Conservation (phyloP, 2,113 vertebrate genomes). For the Heloderma charlesbogerti region DNA sequence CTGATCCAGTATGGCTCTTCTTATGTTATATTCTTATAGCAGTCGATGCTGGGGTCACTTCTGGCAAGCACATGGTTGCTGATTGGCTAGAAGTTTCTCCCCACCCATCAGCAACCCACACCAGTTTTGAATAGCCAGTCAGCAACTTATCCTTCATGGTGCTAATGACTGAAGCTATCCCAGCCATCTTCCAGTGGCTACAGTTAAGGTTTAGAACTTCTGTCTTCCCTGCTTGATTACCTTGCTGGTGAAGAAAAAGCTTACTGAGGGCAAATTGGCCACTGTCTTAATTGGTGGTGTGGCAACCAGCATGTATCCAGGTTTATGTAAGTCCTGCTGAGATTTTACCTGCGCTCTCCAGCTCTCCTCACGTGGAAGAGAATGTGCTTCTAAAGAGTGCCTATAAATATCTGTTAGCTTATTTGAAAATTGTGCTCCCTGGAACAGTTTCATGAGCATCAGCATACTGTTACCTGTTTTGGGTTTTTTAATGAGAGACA, state of each 20-base stretch:
- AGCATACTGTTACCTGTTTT: conserved; percentile 7
- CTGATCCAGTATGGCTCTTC: no score
- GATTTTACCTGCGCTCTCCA: background rate
- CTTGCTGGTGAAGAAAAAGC: background rate
- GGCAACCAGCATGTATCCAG: background rate
- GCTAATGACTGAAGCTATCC: background rate
- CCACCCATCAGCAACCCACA: background rate
- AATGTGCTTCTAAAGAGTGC: conserved; percentile 10
- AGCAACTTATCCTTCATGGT: background rate
- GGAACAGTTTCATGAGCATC: background rate
- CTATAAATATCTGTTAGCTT: conserved; percentile 35
- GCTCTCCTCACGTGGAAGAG: background rate
- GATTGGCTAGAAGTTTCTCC: background rate
- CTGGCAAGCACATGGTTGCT: background rate
- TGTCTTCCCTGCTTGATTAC: background rate
- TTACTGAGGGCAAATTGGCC: background rate
- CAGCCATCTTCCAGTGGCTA: background rate
- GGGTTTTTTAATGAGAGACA: conserved; percentile 5
- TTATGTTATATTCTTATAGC: background rate
- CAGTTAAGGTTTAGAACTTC: background rate
- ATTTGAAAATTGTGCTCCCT: conserved; percentile 5
- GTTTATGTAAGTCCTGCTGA: conserved; percentile 11
- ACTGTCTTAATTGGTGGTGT: background rate
- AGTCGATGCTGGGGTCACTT: background rate
- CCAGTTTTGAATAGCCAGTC: background rate